Base-by-base conservation (phyloP, 2,888 invertebrate species). In the Macrosiphum euphorbiae region DNA sequence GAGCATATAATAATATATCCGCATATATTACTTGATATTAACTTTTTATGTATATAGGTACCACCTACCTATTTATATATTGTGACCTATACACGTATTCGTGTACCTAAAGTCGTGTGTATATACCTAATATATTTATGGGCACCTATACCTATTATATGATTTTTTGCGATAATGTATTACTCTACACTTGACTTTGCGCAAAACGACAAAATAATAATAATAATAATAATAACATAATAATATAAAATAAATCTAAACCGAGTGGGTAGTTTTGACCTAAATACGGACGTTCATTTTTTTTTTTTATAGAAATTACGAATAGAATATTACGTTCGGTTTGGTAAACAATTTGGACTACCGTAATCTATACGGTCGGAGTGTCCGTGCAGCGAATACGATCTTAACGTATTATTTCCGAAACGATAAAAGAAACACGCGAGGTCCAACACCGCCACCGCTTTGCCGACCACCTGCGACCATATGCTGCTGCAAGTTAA, bases 261-360 rank as follows among this genome's bases (percentile, higher is more conserved):
- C 78, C 35, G 35, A 78, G 78, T 3, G 7, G 7, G 44, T 44
- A 44, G 3, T 78, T 78, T 78, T 78, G 78, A 78, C 78, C 78
- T 24, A 78, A 35, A 78, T 35, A 20, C 78, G 35, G 8, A 35
- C 4, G 20, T 35, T 78, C 35, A 20, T 20, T 78, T 35, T 20
- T 16, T 35, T 67, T 35, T 35, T 35, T 78, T 24, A 78, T 78
- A 35, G 78, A 78, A 78, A 35, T 20, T 78, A 20, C 35, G 78
- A 78, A 78, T 35, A 78, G 35, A 35, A 78, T 58, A 58, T 78
- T 78, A 78, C 78, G 35, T 20, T 24, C 35, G 35, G 35, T 78
- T 78, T 78, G 78, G 78, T 78, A 78, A 78, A 78, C 78, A 35
- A 78, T 78, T 20, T 78, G 35, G 35, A 78, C 78, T 78, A 78